Percentiles rank a stretch among this genome's conserved stretches.
phyloP scores from a whole-genome alignment of 2,888 invertebrate species.

The Dasysyrphus tricinctus region DNA sequence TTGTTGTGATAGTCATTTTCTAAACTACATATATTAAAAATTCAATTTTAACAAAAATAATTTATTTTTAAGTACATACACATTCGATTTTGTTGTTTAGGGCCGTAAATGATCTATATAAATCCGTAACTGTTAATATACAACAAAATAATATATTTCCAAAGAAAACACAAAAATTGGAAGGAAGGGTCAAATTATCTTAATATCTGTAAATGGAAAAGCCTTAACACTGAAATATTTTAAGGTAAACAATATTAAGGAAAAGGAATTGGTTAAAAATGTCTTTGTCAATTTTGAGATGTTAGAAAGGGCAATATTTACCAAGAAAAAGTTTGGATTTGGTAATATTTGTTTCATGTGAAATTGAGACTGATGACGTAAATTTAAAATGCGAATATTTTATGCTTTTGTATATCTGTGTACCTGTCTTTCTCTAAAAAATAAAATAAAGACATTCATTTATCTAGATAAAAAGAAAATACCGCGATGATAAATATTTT shows the following conservation, averaged over 20 bases:
- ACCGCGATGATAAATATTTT: constrained; percentile 31
- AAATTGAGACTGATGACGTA: neutral
- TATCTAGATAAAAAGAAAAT: constrained; percentile 11
- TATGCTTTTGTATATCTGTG: constrained; percentile 1
- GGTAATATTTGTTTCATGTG: neutral
- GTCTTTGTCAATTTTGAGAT: neutral
- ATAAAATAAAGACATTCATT: constrained; percentile 8
- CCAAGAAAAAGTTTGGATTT: neutral
- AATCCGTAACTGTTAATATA: neutral
- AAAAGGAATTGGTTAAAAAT: neutral
- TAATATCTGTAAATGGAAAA: constrained; percentile 11
- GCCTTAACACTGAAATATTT: neutral
- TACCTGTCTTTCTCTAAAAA: neutral
- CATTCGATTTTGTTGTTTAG: no score
- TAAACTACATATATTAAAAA: no score
- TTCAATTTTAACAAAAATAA: no score
- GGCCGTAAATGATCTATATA: neutral
- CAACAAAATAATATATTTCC: neutral
- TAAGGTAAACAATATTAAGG: neutral
- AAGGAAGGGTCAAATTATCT: neutral
- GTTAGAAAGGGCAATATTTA: neutral
- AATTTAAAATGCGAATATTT: constrained; percentile 2
- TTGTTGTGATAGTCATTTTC: no score
- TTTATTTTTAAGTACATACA: no score
- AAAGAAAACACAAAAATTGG: neutral